Percentiles rank a stretch among this genome's conserved stretches.
phyloP scores from a whole-genome alignment of 2,113 vertebrate genomes.

The Fulmarus glacialis region DNA sequence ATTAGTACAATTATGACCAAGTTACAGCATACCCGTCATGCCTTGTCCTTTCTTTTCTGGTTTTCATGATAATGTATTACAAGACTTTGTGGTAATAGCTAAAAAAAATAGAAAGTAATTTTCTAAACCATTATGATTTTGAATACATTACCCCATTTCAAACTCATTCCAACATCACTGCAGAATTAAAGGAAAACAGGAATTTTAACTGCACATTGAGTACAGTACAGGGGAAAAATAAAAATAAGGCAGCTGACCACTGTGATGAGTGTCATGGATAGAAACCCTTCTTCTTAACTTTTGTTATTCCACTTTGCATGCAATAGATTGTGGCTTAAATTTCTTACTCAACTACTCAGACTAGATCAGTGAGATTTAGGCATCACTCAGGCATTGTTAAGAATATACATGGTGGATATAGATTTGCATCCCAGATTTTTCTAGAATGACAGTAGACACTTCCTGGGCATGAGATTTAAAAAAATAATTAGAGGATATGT shows the following conservation, averaged over 20 bases:
- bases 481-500: constrained; percentile 24
- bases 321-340: neutral
- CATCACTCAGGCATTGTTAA: neutral
- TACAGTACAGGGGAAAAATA: neutral
- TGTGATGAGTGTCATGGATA: neutral
- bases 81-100: constrained; percentile 30
- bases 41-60: neutral
- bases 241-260: constrained; percentile 5
- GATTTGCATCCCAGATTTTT: neutral
- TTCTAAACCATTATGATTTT: constrained; percentile 44
- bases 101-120: constrained; percentile 43
- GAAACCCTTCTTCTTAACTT: neutral
- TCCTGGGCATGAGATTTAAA: neutral
- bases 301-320: neutral
- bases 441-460: neutral
- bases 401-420: neutral
- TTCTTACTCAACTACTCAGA: neutral
- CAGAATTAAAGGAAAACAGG: constrained; percentile 16
- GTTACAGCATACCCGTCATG: neutral
- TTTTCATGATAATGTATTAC: constrained; percentile 26
- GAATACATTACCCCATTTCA: constrained; percentile 25
- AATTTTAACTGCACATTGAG: neutral
- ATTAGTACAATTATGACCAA: constrained; percentile 23
- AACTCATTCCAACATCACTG: neutral
- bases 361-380: neutral